phyloP scores from a whole-genome alignment of 1,140 invertebrate genomes.

The Vanessa tameamea region DNA sequence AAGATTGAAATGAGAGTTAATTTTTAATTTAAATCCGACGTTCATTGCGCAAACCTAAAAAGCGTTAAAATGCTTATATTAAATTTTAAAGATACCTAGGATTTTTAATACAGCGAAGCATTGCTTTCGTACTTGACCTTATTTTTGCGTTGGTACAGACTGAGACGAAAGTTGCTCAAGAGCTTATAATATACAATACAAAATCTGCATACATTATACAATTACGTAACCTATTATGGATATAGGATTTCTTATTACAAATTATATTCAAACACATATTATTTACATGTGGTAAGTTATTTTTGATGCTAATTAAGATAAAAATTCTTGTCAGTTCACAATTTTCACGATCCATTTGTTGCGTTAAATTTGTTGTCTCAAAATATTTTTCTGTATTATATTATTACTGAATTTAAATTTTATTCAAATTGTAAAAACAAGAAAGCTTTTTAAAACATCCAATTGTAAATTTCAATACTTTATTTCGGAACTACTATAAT shows the following conservation, averaged over 20 bases:
- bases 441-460: neutral
- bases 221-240: neutral
- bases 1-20: neutral
- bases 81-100: constrained; percentile 9
- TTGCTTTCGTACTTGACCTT: constrained; percentile 7
- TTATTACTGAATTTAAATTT: neutral
- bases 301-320: neutral
- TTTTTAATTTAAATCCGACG: constrained; percentile 5
- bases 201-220: neutral
- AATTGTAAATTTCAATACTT: neutral
- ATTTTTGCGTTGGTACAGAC: neutral
- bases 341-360: neutral
- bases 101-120: constrained; percentile 3
- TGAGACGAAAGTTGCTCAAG: neutral
- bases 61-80: constrained; percentile 6
- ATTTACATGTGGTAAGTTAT: neutral
- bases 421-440: no score
- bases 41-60: neutral
- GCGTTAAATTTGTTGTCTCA: neutral
- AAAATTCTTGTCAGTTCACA: neutral
- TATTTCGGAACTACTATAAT: neutral
- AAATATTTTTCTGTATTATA: neutral
- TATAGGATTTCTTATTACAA: no score
- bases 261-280: no score
- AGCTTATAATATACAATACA: neutral